These are phyloP conservation scores for Didymodactylos carnosus DNA, from an alignment of 2,888 invertebrate genomes.

Conservation along the genomic window DNA sequence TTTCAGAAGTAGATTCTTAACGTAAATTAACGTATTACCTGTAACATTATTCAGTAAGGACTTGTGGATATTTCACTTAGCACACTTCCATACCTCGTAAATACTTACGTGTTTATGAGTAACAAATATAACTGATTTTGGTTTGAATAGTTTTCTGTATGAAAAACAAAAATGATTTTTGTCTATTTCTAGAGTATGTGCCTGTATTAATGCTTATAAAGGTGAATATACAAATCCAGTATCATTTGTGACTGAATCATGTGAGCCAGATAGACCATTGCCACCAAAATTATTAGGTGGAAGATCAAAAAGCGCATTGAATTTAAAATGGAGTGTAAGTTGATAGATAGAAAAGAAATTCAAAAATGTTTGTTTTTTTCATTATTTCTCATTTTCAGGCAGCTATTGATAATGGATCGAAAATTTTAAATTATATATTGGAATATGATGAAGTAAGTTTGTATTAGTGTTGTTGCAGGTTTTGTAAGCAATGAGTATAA, in stretches of 20 bases:
- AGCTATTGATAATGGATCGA: constrained; percentile 57
- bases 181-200: constrained; percentile 40
- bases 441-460: constrained; percentile 42
- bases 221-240: constrained; percentile 57
- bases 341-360: no score
- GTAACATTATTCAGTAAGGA: no score
- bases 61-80: no score
- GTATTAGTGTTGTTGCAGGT: neutral
- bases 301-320: constrained; percentile 47
- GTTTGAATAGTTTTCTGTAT: neutral
- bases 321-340: constrained; percentile 35
- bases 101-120: neutral
- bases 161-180: neutral
- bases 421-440: constrained; percentile 52
- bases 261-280: constrained; percentile 52
- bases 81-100: no score
- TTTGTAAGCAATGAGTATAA: neutral
- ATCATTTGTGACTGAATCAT: constrained; percentile 57
- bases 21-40: no score
- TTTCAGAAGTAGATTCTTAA: neutral
- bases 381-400: constrained; percentile 32
- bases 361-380: constrained; percentile 13
- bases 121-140: neutral
- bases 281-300: constrained; percentile 48
- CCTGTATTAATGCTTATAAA: constrained; percentile 51